Base-by-base conservation (phyloP, 2,113 vertebrate genomes). In the Zapornia atra region DNA sequence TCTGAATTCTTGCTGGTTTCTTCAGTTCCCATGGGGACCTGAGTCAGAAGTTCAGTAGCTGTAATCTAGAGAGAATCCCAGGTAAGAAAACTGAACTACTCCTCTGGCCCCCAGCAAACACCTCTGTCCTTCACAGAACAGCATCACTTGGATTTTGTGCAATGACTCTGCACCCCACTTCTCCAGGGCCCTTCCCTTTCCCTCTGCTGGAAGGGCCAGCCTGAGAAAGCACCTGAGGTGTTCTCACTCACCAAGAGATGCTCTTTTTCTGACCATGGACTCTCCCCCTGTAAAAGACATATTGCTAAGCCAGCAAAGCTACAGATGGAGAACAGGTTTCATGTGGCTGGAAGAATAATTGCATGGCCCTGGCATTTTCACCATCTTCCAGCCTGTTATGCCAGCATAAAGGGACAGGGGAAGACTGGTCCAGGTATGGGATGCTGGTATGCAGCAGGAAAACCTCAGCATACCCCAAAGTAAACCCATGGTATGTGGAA, bases 401-500 rank as follows among this genome's bases (percentile, higher is more conserved):
- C 18, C 75, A 61, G 21, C 1, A 0, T 11, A 36, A 71, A 34
- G 6, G 48, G 56, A 18, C 12, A 46, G 48, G 68, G 19, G 36
- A 83, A 44, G 42, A 44, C 0, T 1, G 29, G 22, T 40, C 28
- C 18, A 29, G n/a, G 31, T 28, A 19, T 31, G 33, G 26, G 18
- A 28, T 17, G 29, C 42, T 53, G 50, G 22, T 31, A 69, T 5
- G 3, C 13, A 8, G 56, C 56, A 57, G 56, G 20, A 79, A 12
- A 46, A 61, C 22, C 46, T 38, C 71, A 71, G 38, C 31, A 29
- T 1, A n/a, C 5, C 46, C 56, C 50, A 10, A 59, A 34, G 28
- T 9, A 29, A 48, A 50, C 10, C 3, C 3, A 15, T 29, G 19
- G 40, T 46, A 21, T 0, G 1, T 7, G 42, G 40, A 77, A n/a